phyloP scores from a whole-genome alignment of 2,113 vertebrate genomes.

The Coreoperca whiteheadi region DNA sequence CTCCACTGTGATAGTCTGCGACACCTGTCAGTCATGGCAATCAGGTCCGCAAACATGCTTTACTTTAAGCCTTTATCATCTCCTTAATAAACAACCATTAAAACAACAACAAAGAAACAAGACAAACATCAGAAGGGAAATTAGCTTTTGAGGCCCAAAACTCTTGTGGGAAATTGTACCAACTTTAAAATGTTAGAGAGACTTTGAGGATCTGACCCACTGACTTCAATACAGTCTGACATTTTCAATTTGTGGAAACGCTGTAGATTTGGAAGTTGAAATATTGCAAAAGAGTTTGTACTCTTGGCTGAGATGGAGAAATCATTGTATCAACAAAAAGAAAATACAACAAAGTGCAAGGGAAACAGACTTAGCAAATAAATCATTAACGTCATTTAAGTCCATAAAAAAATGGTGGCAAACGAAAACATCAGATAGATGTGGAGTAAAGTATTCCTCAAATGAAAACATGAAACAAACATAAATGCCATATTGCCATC shows the following conservation, averaged over 20 bases:
- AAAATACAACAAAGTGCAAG: too few relatives aligned
- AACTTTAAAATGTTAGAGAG: too few relatives aligned
- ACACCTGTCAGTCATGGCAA: constrained; percentile 1
- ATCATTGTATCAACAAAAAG: background rate
- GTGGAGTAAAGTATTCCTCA: too few relatives aligned
- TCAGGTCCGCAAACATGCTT: background rate
- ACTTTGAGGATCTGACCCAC: background rate
- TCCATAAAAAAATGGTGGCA: too few relatives aligned
- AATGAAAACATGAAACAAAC: background rate
- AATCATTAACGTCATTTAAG: background rate
- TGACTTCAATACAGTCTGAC: background rate
- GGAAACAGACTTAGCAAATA: background rate
- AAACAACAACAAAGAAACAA: background rate
- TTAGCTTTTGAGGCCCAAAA: background rate
- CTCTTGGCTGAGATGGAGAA: background rate
- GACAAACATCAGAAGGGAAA: background rate
- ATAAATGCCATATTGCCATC: background rate
- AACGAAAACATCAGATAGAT: too few relatives aligned
- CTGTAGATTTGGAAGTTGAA: too few relatives aligned
- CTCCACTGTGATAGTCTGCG: background rate
- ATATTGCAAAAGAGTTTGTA: background rate
- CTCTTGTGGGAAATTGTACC: background rate
- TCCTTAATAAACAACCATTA: background rate
- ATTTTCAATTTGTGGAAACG: background rate
- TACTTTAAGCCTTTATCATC: background rate